Conservation (phyloP, 2,113 vertebrate species). For the Scytalopus superciliaris region DNA sequence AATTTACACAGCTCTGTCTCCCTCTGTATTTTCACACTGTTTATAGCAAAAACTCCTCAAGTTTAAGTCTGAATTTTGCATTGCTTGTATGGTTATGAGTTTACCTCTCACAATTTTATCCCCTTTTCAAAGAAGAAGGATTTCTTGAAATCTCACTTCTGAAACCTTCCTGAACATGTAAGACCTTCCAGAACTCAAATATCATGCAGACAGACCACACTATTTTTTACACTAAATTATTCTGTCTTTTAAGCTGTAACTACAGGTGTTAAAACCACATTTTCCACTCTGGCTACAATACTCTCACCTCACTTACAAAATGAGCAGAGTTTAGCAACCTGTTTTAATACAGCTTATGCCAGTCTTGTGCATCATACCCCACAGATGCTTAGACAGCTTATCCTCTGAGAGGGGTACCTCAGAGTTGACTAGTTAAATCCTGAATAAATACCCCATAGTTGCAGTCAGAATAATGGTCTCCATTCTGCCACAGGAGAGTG, state of each 20-base stretch:
- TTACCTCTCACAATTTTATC: background rate
- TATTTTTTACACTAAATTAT: background rate
- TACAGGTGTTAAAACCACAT: background rate
- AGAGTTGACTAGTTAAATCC: background rate
- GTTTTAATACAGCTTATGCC: background rate
- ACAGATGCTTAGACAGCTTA: background rate
- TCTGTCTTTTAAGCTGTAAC: background rate
- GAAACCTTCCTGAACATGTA: background rate
- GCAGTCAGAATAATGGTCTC: background rate
- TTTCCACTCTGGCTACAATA: background rate
- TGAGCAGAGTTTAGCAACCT: background rate
- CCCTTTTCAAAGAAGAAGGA: background rate
- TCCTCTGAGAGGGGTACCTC: background rate
- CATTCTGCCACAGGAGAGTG: background rate
- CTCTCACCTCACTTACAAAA: background rate
- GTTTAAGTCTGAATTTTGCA: background rate
- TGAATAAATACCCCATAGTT: background rate
- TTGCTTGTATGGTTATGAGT: background rate
- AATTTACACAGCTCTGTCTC: background rate
- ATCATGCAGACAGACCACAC: background rate
- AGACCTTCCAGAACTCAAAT: background rate
- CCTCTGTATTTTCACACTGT: background rate
- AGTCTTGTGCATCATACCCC: background rate
- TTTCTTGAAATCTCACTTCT: background rate
- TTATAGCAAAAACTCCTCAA: background rate